phyloP scores from a whole-genome alignment of 2,888 invertebrate species.

The Hololepta plana region DNA sequence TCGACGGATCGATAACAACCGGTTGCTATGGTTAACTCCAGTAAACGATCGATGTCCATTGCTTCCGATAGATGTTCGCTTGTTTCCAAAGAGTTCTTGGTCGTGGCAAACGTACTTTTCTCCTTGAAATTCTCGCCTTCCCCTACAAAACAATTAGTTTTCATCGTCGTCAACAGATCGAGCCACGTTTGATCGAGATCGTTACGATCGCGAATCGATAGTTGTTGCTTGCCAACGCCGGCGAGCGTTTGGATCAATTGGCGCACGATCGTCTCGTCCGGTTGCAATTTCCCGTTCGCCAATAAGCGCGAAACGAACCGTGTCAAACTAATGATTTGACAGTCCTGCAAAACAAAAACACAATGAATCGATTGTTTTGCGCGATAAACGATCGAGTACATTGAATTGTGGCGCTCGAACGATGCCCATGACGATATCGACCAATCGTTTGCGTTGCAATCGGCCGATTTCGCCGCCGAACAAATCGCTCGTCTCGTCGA shows the following conservation, averaged over 20 bases:
- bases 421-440: conserved; percentile 60
- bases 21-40: conserved; percentile 14
- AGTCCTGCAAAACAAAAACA: conserved; percentile 25
- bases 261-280: conserved; percentile 32
- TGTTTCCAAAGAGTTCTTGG: too few relatives aligned
- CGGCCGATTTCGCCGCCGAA: conserved; percentile 54
- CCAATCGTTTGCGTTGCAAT: conserved; percentile 53
- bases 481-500: conserved; percentile 61
- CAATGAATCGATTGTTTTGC: not conserved
- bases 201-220: conserved; percentile 32
- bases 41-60: too few relatives aligned
- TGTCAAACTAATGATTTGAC: conserved; percentile 28
- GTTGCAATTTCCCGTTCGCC: conserved; percentile 20
- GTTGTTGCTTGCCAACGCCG: conserved; percentile 14
- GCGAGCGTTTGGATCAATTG: conserved; percentile 33
- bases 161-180: too few relatives aligned
- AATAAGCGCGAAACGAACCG: conserved; percentile 24
- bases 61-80: too few relatives aligned
- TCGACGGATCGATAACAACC: conserved; percentile 12
- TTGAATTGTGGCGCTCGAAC: conserved; percentile 49
- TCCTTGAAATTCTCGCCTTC: too few relatives aligned
- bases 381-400: conserved; percentile 22
- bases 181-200: conserved; percentile 56
- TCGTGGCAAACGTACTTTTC: too few relatives aligned
- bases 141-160: too few relatives aligned